Evolutionary conservation across 2,888 invertebrate species (phyloP), one percentile per base, ranked within the genome.

Genomic region (Sarcophaga rosellei): DNA sequence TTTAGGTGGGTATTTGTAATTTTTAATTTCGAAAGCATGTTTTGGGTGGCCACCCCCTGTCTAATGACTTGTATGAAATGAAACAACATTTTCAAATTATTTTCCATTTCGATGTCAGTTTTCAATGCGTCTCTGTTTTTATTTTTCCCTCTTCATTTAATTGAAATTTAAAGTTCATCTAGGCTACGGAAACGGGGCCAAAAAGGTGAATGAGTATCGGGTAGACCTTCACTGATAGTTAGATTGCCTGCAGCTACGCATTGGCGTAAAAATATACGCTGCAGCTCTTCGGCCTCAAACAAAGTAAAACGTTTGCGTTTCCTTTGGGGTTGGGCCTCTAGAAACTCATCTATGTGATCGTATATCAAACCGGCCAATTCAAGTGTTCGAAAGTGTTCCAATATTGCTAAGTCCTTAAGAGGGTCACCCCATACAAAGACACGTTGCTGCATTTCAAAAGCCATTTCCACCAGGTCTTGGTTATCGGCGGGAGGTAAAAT

Each of bases 391-490:
- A 99, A 95, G 90, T 96, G 95, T 89, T 96, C 95, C 72, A 98
- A 96, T 0, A 96, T 96, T 66, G 95, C 95, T 79, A 95, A 95
- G 92, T 97, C 96, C 89, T 97, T 97, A 91, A 98, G 97, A 90
- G 98, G 97, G 88, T 98, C 98, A 25, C 99, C 99, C 99, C 99
- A 99, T 89, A 98, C 97, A 93, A 99, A 99, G 82, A 98, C 95
- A 1, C 98, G 96, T 77, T 99, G 95, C 15, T 96, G 96, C 10
- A 96, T 95, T 89, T 96, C 95, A 87, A 96, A 96, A 0, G 96
- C 97, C 80, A 96, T 91, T 1, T 89, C 87, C 1, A 95, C 87
- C 1, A 95, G 95, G 12, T 95, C 94, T 1, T 96, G 95, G 91
- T 88, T 88, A 0, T 70, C 45, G 4, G 44, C 45, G 1, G 6